Base-by-base conservation (phyloP, 2,113 vertebrate species). In the Limanda limanda region DNA sequence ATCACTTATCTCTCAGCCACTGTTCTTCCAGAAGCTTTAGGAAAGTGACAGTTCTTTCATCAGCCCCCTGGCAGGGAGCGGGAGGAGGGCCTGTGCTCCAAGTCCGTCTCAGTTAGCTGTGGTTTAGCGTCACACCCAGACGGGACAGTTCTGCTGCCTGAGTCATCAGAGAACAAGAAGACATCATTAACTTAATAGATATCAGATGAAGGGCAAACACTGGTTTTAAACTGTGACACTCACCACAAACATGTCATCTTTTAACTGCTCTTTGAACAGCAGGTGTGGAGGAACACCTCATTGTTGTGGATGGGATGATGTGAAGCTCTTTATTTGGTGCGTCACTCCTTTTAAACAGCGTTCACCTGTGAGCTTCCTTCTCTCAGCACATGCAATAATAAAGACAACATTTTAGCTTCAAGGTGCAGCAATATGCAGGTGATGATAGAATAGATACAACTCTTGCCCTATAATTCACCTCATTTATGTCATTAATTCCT, bases 31-130 rank as follows among this genome's bases (percentile, higher is more conserved):
- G 56, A 59, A 31, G 64, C 40, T 76, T 83, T 42, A 75, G 57
- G 71, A 89, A 67, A 92, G 83, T 89, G 86, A 77, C 72, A 80
- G 82, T 80, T 86, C 79, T 87, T 89, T 90, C 72, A 89, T 87
- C 63, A 27, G 1, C 56, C n/a, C 10, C 66, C n/a, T 58, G 67
- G 71, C 76, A 83, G 84, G 89, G 90, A 88, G 75, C 60, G 68
- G 73, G 61, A 67, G 81, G 73, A 71, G 54, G 62, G 11, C 27
- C 31, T 31, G 31, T 7, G 31, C 6, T 31, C 31, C 31, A 31
- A 31, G 31, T 31, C 31, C 31, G 31, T 31, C 31, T 31, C 6
- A 45, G 57, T 24, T 74, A 64, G 42, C 51, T 14, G 3, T 64
- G 64, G 71, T 72, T 68, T 12, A 35, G 23, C 4, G 6, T 47